Base-by-base conservation (phyloP, 2,797 vertebrate species). In the Melanotaenia pygmaea region DNA sequence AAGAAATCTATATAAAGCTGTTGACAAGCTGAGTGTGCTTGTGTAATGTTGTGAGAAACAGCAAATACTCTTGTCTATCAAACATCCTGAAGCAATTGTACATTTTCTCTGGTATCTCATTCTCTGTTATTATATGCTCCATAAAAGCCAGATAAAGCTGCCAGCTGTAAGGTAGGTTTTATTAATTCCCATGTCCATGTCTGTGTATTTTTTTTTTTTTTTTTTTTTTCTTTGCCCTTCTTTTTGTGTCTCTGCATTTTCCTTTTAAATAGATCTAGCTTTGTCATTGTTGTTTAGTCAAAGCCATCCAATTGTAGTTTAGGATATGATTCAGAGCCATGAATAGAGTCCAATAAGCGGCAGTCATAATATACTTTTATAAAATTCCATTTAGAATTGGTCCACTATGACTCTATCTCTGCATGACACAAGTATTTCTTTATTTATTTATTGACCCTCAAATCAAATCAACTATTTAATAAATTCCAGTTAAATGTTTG, bases 131-230 rank as follows among this genome's bases (percentile, higher is more conserved):
- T 68, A 82, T 83, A 64, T 80, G 67, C 65, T 80, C 64, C 72
- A 54, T 67, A 16, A 68, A 54, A 77, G 76, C 60, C 61, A 63
- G 72, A 79, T 57, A 50, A 72, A 89, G 71, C 68, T 62, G 58
- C 74, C 62, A 81, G 76, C 78, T 87, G 56, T 72, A 84, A 62
- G 69, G 67, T 89, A 84, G 70, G 79, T 80, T 80, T 87, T 80
- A 74, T 62, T 81, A 69, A 51, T 68, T 83, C 81, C 68, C 77
- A 59, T 37, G 59, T 70, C 54, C 22, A 71, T 43, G 26, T 77
- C 74, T 81, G 68, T 77, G 62, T 53, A 62, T 70, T 59, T 59
- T 28, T 77, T 58, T 6, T 26, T 1, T 45, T n/a, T n/a, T 8
- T n/a, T n/a, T 12, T 24, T 51, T 51, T 14, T 53, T 24, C 45